Evolutionary conservation across 2,113 vertebrate genomes (phyloP), one percentile per base, ranked within the genome.

Genomic region (Ptyas mucosa): DNA sequence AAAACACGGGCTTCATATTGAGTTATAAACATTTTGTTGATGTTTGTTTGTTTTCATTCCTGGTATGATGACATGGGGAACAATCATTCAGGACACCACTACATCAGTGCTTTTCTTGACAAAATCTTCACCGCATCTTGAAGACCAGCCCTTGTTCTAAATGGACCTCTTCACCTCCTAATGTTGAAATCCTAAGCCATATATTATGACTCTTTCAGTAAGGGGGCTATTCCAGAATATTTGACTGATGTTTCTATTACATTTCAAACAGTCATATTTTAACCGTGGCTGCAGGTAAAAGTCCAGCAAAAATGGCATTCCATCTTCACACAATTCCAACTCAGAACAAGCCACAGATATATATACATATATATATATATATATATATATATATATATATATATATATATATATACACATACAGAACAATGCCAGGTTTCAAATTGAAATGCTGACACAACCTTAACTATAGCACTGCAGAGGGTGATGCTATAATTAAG

Each of bases 401-500:
- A 81, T 96, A 53, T 51, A 58, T 95, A 81, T 96, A 53, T 51
- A 58, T 95, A 58, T 95, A 49, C 29, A 85, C 51, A 29, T 2
- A 21, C 95, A 93, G 94, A 96, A 97, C 97, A 93, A 96, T 95
- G 96, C 89, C 75, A 64, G 89, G 95, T 97, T 97, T 97, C 94
- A 96, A 96, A 96, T 94, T 94, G 96, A 97, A 97, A 94, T 95
- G 96, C 97, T 97, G 97, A 97, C 97, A 97, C 93, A 89, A 90
- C 95, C 96, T 97, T 97, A 97, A 96, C 94, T 95, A 96, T 95
- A 97, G 95, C 93, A 26, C 97, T 97, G 96, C 94, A 96, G 97
- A 97, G 96, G 96, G 94, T 0, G 0, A 97, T 96, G 96, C 97
- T 97, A 96, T 98, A 98, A 97, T 97, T 98, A 98, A 97, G 97